phyloP scores from a whole-genome alignment of 1,140 invertebrate species.

The Polypedilum pembai region DNA sequence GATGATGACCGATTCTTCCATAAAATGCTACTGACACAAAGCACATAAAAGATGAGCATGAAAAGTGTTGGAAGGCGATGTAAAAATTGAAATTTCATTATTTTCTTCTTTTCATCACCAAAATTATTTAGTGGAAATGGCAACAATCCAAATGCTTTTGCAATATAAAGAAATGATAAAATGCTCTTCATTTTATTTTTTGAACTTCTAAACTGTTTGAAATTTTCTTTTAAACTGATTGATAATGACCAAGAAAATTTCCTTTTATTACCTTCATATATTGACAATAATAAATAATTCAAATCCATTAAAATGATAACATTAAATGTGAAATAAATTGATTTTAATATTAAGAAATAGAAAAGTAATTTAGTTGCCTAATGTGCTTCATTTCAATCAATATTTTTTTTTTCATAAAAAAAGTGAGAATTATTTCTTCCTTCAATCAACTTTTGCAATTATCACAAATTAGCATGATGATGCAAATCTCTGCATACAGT shows the following conservation, averaged over 20 bases:
- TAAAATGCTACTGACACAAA: conserved; percentile 3
- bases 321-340: no score
- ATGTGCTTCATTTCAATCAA: no score
- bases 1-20: background rate
- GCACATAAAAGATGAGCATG: background rate
- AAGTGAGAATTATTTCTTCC: background rate
- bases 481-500: conserved; percentile 3
- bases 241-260: no score
- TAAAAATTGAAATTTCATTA: background rate
- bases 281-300: no score
- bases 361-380: no score
- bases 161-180: background rate
- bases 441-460: background rate
- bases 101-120: background rate
- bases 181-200: background rate
- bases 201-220: background rate
- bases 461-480: background rate
- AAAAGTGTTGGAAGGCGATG: background rate
- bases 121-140: background rate
- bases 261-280: no score
- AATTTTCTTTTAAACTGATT: no score
- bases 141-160: background rate
- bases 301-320: no score
- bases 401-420: no score
- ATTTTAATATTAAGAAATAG: no score